These are phyloP conservation scores for Xylota segnis DNA, from an alignment of 2,888 invertebrate genomes.

Conservation along the genomic window DNA sequence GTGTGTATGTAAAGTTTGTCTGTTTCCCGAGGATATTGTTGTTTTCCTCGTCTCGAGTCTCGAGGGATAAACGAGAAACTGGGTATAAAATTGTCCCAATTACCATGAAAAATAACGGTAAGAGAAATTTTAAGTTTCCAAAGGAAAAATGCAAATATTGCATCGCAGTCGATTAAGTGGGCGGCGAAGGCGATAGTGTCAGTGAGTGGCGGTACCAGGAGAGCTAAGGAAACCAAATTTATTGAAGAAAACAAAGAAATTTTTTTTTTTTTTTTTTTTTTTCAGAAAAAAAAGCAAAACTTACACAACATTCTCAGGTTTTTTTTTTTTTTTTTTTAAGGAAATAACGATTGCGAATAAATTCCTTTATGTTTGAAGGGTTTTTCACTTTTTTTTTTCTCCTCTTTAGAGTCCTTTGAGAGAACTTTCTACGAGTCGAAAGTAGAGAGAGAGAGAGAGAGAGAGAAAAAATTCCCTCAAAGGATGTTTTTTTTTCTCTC, in stretches of 20 bases:
- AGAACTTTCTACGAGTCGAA: background rate
- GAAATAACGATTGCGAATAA: constrained; percentile 40
- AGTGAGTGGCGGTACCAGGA: background rate
- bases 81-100: constrained; percentile 60
- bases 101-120: constrained; percentile 68
- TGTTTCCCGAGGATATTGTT: constrained; percentile 56
- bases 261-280: too few species aligned
- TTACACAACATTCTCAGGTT: constrained; percentile 31
- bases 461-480: constrained; percentile 9
- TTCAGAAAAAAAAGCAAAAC: background rate
- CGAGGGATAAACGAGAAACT: constrained; percentile 8
- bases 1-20: constrained; percentile 33
- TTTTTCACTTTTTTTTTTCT: constrained; percentile 9
- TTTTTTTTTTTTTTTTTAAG: constrained; percentile 1
- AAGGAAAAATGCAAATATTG: constrained; percentile 57
- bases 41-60: background rate
- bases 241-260: constrained; percentile 16
- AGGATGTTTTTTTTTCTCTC: background rate
- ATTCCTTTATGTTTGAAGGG: constrained; percentile 31
- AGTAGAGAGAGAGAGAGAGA: background rate
- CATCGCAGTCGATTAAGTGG: constrained; percentile 59
- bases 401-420: constrained; percentile 32
- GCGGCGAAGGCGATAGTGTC: background rate
- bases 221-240: constrained; percentile 11
- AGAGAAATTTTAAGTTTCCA: constrained; percentile 43